These are phyloP conservation scores for Bilobella aurantiaca DNA, from an alignment of 1,140 invertebrate genomes.

Conservation along the genomic window DNA sequence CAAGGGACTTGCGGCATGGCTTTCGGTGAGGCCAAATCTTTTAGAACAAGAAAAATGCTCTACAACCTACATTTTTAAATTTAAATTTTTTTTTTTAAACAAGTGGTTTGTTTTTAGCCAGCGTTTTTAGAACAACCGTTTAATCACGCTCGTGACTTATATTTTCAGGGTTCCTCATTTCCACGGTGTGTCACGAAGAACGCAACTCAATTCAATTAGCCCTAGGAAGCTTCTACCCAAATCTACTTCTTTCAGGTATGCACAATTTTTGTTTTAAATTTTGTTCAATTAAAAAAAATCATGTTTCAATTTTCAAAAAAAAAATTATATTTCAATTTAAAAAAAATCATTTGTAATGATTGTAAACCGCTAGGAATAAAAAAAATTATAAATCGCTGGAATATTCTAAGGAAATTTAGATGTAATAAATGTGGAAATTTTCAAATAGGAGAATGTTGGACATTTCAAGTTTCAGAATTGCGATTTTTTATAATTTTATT, in stretches of 20 bases:
- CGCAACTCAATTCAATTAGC: conserved; percentile 84
- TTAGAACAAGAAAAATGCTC: too few species aligned
- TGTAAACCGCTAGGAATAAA: too few species aligned
- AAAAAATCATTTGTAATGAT: too few species aligned
- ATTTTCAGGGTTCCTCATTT: conserved; percentile 69
- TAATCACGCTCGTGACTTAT: too few species aligned
- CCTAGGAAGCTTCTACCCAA: conserved; percentile 84
- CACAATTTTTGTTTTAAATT: conserved; percentile 7
- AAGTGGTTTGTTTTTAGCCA: conserved; percentile 13
- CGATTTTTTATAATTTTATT: too few species aligned
- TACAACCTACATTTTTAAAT: background rate
- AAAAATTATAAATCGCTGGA: too few species aligned
- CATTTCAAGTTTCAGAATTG: too few species aligned
- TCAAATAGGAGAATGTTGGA: too few species aligned
- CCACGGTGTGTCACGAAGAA: conserved; percentile 75
- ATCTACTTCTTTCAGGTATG: conserved; percentile 77
- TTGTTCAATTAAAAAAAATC: background rate
- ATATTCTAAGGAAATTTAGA: too few species aligned
- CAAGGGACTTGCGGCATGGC: conserved; percentile 84
- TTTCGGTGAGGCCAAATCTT: conserved; percentile 51
- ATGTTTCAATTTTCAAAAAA: background rate
- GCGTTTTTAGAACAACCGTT: too few species aligned
- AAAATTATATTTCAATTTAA: too few species aligned
- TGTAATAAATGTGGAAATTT: too few species aligned
- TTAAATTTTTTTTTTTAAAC: background rate